phyloP scores from a whole-genome alignment of 92 coral and sea anemone genomes.

The Montipora capitata region DNA sequence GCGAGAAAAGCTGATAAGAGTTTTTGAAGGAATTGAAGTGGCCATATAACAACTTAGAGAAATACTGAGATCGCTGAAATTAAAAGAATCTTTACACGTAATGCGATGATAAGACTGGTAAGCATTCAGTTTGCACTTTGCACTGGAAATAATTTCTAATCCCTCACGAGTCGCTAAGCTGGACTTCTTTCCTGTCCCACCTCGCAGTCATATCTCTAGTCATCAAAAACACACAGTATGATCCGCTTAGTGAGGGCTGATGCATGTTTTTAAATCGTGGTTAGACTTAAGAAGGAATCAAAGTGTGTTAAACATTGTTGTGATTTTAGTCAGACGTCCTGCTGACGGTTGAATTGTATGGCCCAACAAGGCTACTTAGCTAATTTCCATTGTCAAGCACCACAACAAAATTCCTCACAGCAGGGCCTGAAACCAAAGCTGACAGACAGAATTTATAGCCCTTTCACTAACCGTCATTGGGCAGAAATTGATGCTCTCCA shows the following conservation, averaged over 20 bases:
- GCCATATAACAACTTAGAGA: not conserved
- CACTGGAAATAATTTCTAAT: not conserved
- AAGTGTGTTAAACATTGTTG: not conserved
- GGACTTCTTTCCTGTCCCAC: not conserved
- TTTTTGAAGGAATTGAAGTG: not conserved
- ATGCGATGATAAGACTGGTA: not conserved
- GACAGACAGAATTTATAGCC: not conserved
- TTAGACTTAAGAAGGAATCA: not conserved
- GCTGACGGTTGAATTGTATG: slow-evolving; percentile 35
- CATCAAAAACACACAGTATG: not conserved
- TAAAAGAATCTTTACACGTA: not conserved
- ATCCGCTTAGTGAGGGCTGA: not conserved
- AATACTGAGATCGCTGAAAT: too few species aligned
- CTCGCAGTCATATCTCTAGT: not conserved
- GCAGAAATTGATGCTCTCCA: not conserved
- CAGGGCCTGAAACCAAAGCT: slow-evolving; percentile 36
- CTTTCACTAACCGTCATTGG: not conserved
- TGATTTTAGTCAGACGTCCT: slow-evolving; percentile 28
- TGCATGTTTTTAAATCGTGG: too few species aligned
- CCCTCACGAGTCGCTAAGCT: not conserved
- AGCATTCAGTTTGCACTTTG: not conserved
- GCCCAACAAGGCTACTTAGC: not conserved
- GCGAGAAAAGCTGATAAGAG: too few species aligned
- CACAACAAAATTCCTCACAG: slow-evolving; percentile 57
- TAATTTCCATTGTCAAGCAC: slow-evolving; percentile 24